Evolutionary conservation across 2,797 vertebrate genomes (phyloP).

Genomic region (Sandelia bainsii): DNA sequence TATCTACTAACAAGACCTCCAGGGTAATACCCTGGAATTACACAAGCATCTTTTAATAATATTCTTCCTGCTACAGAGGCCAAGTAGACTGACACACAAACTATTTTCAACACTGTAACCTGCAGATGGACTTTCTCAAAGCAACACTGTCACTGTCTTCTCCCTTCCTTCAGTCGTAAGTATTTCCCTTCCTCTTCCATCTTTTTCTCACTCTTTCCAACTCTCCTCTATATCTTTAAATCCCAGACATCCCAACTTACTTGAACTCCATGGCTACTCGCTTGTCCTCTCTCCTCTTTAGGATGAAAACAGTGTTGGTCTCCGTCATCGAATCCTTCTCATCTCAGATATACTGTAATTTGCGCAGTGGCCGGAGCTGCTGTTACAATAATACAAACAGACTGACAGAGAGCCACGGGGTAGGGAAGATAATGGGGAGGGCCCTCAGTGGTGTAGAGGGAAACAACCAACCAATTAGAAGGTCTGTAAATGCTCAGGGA

Average conservation of each 20-base stretch:
- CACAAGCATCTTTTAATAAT: conserved; percentile 21
- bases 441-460: conserved; percentile 21
- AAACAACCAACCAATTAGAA: conserved; percentile 66
- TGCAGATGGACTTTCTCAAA: background rate
- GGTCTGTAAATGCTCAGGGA: background rate
- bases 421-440: conserved; percentile 29
- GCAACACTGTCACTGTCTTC: background rate
- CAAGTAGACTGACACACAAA: conserved; percentile 12
- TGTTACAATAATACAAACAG: conserved; percentile 78
- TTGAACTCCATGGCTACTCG: conserved; percentile 72
- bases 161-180: conserved; percentile 9
- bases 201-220: conserved; percentile 27
- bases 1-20: conserved; percentile 11
- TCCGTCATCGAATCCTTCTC: conserved; percentile 64
- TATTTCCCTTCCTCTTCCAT: background rate
- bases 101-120: background rate
- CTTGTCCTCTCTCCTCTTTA: conserved; percentile 29
- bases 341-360: conserved; percentile 51
- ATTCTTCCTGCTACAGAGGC: conserved; percentile 19
- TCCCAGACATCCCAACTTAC: conserved; percentile 69
- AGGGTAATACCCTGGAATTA: conserved; percentile 20
- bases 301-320: conserved; percentile 34
- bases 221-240: background rate
- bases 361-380: conserved; percentile 58
- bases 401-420: conserved; percentile 60